Evolutionary conservation across 2,113 vertebrate species (phyloP).

Genomic region (Amphilophus citrinellus): DNA sequence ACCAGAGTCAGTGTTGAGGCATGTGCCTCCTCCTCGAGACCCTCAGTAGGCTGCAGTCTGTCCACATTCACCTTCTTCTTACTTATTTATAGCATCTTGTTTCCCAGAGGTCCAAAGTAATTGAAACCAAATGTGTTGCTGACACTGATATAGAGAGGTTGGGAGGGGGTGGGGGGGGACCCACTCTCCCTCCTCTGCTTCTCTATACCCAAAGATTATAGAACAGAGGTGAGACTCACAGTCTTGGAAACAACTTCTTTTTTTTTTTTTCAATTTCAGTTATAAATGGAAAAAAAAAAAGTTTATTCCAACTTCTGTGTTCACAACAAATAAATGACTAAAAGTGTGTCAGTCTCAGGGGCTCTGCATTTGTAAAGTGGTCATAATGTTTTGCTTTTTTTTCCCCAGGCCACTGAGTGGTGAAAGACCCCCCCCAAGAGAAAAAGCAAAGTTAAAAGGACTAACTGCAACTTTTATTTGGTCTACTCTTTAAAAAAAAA

Average conservation of each 20-base stretch:
- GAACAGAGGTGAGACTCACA: conserved; percentile 4
- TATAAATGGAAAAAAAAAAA: background rate
- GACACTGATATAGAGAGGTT: conserved; percentile 38
- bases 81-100: conserved; percentile 72
- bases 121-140: conserved; percentile 74
- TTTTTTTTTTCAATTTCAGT: conserved; percentile 9
- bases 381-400: background rate
- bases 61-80: conserved; percentile 54
- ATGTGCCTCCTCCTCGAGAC: conserved; percentile 10
- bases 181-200: background rate
- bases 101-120: conserved; percentile 59
- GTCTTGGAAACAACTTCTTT: conserved; percentile 27
- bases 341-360: conserved; percentile 3
- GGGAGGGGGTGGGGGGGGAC: background rate
- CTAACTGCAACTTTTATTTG: background rate
- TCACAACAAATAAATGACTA: background rate
- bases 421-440: background rate
- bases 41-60: conserved; percentile 46
- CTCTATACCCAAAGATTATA: conserved; percentile 11
- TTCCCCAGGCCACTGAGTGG: background rate
- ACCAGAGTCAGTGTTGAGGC: conserved; percentile 1
- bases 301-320: background rate
- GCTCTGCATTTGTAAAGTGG: background rate
- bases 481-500: background rate
- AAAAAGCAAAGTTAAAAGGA: conserved; percentile 1